A percentile compares a stretch with the other conserved stretches of the same genome.
Evolutionary conservation across 2,113 vertebrate genomes (phyloP).

Genomic region (Anolis carolinensis): DNA sequence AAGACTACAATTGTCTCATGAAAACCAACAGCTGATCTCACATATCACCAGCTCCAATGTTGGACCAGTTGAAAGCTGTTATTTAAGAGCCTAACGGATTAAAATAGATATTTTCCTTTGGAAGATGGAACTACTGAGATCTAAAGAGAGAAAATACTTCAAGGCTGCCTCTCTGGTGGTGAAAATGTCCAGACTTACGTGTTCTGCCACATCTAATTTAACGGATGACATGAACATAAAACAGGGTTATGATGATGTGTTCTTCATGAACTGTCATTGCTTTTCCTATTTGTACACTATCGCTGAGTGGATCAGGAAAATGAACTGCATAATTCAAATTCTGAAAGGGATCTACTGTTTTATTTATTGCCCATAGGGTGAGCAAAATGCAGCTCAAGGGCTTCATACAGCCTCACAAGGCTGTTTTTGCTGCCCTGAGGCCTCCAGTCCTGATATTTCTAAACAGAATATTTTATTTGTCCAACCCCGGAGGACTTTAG

Average conservation of each 20-base stretch:
- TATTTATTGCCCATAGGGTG: conserved; percentile 49
- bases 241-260: conserved; percentile 55
- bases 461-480: too few relatives aligned
- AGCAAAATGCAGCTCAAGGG: not conserved
- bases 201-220: conserved; percentile 74
- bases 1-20: conserved; percentile 9
- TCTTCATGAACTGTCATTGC: conserved; percentile 55
- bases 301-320: conserved; percentile 38
- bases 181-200: conserved; percentile 75
- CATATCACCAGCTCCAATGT: conserved; percentile 6
- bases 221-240: conserved; percentile 69
- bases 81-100: conserved; percentile 68
- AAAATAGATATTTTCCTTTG: conserved; percentile 65
- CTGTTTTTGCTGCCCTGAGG: too few relatives aligned
- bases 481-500: too few relatives aligned
- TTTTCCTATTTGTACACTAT: conserved; percentile 60
- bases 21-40: conserved; percentile 16
- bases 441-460: too few relatives aligned
- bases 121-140: conserved; percentile 58
- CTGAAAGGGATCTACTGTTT: conserved; percentile 55
- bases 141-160: conserved; percentile 70
- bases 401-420: too few relatives aligned
- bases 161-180: conserved; percentile 62
- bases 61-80: conserved; percentile 59
- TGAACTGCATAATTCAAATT: conserved; percentile 63